phyloP scores from a whole-genome alignment of 2,113 vertebrate species.

The Chloroceryle aenea region DNA sequence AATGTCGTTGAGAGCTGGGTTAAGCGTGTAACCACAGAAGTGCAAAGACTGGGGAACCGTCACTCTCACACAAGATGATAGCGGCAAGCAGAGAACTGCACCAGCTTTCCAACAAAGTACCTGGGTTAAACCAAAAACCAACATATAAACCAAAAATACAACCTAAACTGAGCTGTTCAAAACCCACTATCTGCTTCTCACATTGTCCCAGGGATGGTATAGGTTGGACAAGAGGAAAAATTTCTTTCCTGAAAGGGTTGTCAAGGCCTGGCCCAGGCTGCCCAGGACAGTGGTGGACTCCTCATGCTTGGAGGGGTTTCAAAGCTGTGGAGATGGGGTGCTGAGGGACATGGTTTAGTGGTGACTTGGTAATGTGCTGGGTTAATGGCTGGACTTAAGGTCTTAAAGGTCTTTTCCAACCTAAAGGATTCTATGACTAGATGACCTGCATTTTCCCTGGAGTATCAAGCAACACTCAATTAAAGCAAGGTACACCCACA shows the following conservation, averaged over 20 bases:
- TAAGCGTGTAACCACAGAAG: background rate
- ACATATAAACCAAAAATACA: background rate
- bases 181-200: background rate
- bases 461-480: background rate
- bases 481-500: background rate
- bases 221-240: background rate
- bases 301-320: background rate
- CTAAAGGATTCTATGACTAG: background rate
- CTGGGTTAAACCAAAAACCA: background rate
- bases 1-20: background rate
- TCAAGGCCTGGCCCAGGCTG: background rate
- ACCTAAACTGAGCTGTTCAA: background rate
- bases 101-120: background rate
- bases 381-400: background rate
- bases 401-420: too few relatives aligned
- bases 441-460: background rate
- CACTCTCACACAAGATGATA: accelerated
- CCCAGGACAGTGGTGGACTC: background rate
- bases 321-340: background rate
- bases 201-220: background rate
- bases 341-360: background rate
- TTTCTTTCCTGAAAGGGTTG: background rate
- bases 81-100: background rate
- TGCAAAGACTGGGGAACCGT: background rate
- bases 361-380: background rate